Conservation (phyloP, 2,888 invertebrate species). For the Polylopha cassiicola region DNA sequence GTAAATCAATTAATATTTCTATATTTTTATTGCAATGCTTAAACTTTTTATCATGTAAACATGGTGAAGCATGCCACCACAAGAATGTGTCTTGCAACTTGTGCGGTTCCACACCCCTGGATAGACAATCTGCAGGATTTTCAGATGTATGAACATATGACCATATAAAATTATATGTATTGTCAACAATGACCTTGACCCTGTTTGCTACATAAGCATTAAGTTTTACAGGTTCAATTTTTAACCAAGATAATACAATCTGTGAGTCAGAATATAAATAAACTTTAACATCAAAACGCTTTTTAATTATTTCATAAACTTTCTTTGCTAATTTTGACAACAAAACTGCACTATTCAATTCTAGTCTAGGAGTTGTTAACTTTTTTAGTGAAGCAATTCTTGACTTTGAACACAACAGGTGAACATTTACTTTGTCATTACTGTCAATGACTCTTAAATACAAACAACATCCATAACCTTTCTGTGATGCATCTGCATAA, state of each 20-base stretch:
- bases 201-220: constrained; percentile 2
- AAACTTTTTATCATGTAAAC: not conserved
- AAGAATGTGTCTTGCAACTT: not conserved
- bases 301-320: not conserved
- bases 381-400: constrained; percentile 1
- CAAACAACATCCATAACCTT: constrained; percentile 1
- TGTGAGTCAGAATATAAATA: constrained; percentile 3
- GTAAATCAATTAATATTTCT: too few species aligned
- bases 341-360: constrained; percentile 3
- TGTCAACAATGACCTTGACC: not conserved
- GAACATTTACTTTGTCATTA: not conserved
- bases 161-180: not conserved
- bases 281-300: not conserved
- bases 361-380: not conserved
- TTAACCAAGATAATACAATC: constrained; percentile 3
- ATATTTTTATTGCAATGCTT: not conserved
- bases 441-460: constrained; percentile 1
- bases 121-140: constrained; percentile 2
- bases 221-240: not conserved
- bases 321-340: not conserved
- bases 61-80: not conserved
- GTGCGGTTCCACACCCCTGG: not conserved
- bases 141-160: not conserved
- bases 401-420: constrained; percentile 3
- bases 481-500: constrained; percentile 6